Percentiles rank a stretch among this genome's conserved stretches.
Conservation (phyloP, 2,113 vertebrate genomes). For the Pluvianellus socialis region DNA sequence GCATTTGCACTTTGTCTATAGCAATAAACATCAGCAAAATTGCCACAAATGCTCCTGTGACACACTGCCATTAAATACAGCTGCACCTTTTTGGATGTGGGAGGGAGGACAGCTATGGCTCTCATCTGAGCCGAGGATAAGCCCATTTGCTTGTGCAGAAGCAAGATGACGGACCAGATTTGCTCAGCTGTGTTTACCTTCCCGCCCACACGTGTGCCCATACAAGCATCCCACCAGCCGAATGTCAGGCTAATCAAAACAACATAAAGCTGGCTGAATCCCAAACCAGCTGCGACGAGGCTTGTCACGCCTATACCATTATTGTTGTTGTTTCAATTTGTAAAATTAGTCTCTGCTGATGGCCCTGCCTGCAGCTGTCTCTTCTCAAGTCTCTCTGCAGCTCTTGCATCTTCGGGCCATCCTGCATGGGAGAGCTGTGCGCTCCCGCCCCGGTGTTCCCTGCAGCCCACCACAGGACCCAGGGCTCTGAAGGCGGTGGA, state of each 20-base stretch:
- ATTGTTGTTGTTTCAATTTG: not conserved
- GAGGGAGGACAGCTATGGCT: not conserved
- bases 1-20: not conserved
- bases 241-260: slow-evolving; percentile 14
- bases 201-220: not conserved
- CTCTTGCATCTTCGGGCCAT: fast-evolving
- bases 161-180: slow-evolving; percentile 8
- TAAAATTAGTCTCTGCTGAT: not conserved
- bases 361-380: not conserved
- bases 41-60: not conserved
- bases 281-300: not conserved
- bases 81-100: not conserved
- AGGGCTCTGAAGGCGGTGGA: not conserved
- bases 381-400: not conserved
- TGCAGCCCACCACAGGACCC: fast-evolving
- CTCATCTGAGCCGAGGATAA: not conserved
- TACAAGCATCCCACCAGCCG: not conserved
- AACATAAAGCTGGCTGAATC: not conserved
- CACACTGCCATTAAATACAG: not conserved
- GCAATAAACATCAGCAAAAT: not conserved
- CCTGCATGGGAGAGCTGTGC: fast-evolving
- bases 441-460: fast-evolving
- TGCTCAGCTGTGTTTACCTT: slow-evolving; percentile 60
- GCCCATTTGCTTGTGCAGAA: not conserved
- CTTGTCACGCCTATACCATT: not conserved